Conservation (phyloP, 2,113 vertebrate species). For the Heterocephalus glaber region DNA sequence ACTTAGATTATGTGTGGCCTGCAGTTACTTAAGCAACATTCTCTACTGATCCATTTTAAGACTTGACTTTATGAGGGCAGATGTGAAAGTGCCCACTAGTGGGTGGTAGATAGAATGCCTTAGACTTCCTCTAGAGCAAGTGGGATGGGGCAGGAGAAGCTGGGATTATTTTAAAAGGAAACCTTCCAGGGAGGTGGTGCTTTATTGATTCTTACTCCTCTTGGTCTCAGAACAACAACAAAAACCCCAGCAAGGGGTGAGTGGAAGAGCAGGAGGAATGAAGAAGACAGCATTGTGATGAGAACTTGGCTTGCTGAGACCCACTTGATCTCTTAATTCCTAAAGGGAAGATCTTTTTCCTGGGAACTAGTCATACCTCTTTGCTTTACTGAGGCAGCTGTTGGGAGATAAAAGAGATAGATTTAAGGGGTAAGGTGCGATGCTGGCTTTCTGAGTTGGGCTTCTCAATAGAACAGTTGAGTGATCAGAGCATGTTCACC, state of each 20-base stretch:
- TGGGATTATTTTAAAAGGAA: conserved; percentile 25
- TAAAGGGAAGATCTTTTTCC: conserved; percentile 27
- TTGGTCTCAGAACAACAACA: not conserved
- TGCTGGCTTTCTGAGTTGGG: not conserved
- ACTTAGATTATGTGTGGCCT: not conserved
- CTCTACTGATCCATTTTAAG: conserved; percentile 40
- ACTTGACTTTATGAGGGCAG: conserved; percentile 30
- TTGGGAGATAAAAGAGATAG: not conserved
- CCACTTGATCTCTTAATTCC: not conserved
- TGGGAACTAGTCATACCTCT: not conserved
- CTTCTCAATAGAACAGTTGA: not conserved
- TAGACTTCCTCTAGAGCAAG: not conserved
- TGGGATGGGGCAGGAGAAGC: not conserved
- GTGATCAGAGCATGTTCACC: not conserved
- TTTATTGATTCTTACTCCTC: conserved; percentile 35
- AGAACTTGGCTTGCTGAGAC: not conserved
- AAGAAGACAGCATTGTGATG: not conserved
- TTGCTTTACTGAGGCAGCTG: not conserved
- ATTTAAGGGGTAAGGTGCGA: not conserved
- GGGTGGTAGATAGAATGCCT: not conserved
- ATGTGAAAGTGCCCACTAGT: not conserved
- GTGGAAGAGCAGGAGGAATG: not conserved
- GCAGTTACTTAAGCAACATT: conserved; percentile 26
- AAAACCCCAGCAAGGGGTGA: not conserved
- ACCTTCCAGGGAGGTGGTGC: not conserved